Conservation (phyloP, 1,140 invertebrate species). For the Leptonema lineaticorne region DNA sequence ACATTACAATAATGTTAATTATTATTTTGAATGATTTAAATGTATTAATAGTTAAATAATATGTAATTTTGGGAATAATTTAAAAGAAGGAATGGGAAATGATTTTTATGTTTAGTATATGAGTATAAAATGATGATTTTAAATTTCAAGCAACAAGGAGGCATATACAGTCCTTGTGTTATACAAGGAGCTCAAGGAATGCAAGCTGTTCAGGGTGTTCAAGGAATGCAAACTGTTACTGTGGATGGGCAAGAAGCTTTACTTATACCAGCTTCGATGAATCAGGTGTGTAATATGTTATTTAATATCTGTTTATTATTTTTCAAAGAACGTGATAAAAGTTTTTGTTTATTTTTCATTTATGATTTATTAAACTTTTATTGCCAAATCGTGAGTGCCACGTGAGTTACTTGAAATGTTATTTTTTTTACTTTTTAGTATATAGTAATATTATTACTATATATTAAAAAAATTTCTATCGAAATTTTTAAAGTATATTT, state of each 20-base stretch:
- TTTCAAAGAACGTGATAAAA: background rate
- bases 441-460: no score
- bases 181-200: slow-evolving; percentile 46
- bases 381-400: no score
- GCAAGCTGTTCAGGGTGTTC: slow-evolving; percentile 44
- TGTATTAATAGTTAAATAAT: background rate
- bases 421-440: no score
- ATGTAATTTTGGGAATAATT: background rate
- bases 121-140: slow-evolving; percentile 15
- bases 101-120: background rate
- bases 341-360: no score
- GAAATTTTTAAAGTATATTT: no score
- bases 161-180: slow-evolving; percentile 51
- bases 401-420: no score
- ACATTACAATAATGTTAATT: background rate
- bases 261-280: slow-evolving; percentile 71
- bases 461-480: no score
- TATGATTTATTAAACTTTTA: no score
- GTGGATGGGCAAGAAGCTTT: slow-evolving; percentile 91
- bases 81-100: background rate
- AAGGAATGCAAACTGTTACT: slow-evolving; percentile 80
- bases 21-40: background rate
- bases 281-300: slow-evolving; percentile 31
- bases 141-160: slow-evolving; percentile 46
- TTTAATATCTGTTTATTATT: background rate